Conservation (phyloP, 2,888 invertebrate genomes). For the Nebria salina region DNA sequence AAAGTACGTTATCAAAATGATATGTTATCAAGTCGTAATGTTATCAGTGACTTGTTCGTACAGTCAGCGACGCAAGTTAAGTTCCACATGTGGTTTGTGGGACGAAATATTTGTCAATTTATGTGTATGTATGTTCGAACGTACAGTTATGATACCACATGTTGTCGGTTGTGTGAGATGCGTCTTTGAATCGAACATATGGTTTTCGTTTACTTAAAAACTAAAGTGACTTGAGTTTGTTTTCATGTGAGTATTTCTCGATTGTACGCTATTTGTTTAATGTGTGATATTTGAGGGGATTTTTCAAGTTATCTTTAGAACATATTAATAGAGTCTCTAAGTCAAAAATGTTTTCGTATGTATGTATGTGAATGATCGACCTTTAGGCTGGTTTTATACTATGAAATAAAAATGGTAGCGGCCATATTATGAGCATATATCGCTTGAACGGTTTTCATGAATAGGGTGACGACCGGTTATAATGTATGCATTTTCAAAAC, state of each 20-base stretch:
- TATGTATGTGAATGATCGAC: too few species aligned
- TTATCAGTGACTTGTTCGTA: neutral
- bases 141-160: neutral
- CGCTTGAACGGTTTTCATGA: neutral
- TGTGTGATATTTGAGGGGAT: neutral
- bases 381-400: too few species aligned
- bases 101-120: too few species aligned
- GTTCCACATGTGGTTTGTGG: neutral
- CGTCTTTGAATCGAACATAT: neutral
- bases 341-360: too few species aligned
- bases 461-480: neutral
- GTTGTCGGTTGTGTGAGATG: neutral
- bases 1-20: too few species aligned
- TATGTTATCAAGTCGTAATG: neutral
- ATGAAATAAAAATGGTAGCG: neutral
- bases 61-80: neutral
- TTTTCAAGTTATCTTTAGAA: too few species aligned
- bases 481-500: neutral
- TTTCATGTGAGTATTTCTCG: neutral
- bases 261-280: neutral
- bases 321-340: too few species aligned
- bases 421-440: neutral
- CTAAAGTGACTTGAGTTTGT: neutral
- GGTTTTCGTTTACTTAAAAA: slow-evolving; percentile 1
- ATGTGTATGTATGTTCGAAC: neutral